Conservation (phyloP, 2,888 invertebrate species). For the Isoperla grammatica region DNA sequence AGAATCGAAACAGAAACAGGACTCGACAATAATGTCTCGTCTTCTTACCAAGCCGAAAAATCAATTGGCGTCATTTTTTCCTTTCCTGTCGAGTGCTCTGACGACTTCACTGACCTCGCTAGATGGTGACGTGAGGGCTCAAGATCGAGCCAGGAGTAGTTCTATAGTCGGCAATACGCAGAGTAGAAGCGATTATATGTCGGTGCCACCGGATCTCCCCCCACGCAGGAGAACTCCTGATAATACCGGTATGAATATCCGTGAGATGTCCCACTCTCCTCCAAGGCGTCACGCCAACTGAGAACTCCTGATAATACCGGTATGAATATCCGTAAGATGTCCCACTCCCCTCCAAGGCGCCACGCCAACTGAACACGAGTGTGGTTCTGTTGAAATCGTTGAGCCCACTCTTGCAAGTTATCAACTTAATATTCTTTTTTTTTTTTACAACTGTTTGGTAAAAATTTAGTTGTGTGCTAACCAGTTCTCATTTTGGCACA, state of each 20-base stretch:
- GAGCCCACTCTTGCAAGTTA: no score
- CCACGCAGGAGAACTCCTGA: neutral
- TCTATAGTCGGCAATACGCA: constrained; percentile 3
- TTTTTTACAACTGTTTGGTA: no score
- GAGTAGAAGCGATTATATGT: neutral
- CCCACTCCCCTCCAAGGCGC: constrained; percentile 34
- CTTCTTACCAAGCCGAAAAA: constrained; percentile 22
- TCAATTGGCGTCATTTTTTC: constrained; percentile 27
- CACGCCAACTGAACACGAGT: constrained; percentile 20
- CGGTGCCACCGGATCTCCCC: neutral
- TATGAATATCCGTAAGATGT: constrained; percentile 33
- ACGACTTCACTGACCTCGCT: neutral
- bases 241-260: constrained; percentile 21
- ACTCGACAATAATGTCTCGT: constrained; percentile 21
- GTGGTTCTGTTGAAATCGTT: no score
- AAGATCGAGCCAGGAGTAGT: constrained; percentile 14
- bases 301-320: neutral
- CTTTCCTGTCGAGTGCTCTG: constrained; percentile 18
- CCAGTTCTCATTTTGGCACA: no score
- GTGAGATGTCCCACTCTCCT: constrained; percentile 36
- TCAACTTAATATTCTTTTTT: no score
- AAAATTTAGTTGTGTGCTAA: no score
- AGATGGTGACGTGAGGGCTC: neutral
- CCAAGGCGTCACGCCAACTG: neutral
- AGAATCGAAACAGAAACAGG: constrained; percentile 20